Conservation (phyloP, 2,888 invertebrate species). For the Drosophila flavopinicola region DNA sequence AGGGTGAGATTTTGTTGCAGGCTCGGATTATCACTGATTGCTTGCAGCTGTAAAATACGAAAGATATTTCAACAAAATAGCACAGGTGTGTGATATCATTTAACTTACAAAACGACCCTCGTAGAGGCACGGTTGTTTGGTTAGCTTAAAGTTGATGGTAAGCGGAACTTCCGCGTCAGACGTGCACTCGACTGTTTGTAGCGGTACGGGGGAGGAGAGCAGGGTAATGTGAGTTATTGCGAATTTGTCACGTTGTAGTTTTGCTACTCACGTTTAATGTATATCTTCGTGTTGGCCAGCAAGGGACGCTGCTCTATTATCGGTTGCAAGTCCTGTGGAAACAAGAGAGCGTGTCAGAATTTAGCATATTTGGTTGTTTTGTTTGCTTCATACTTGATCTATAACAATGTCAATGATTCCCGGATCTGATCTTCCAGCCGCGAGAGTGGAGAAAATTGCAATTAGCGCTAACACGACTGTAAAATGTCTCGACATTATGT, state of each 20-base stretch:
- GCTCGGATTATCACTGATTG: constrained; percentile 38
- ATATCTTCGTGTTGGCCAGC: constrained; percentile 89
- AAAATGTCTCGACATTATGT: constrained; percentile 42
- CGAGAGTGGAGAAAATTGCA: constrained; percentile 13
- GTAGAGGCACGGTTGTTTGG: constrained; percentile 87
- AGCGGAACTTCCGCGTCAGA: constrained; percentile 82
- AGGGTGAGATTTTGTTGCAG: constrained; percentile 42
- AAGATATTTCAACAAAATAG: neutral
- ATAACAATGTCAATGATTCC: constrained; percentile 54
- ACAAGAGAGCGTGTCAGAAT: neutral
- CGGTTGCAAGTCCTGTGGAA: constrained; percentile 64
- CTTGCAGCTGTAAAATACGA: constrained; percentile 43
- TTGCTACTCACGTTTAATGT: constrained; percentile 87
- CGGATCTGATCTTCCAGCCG: constrained; percentile 58
- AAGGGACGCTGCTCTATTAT: constrained; percentile 86
- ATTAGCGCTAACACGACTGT: constrained; percentile 49
- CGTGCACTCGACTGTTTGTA: constrained; percentile 83
- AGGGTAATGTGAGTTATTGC: constrained; percentile 29
- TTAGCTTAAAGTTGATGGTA: constrained; percentile 85
- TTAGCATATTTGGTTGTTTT: constrained; percentile 24
- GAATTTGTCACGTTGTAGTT: constrained; percentile 44
- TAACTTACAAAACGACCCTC: constrained; percentile 79
- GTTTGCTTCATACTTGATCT: constrained; percentile 49
- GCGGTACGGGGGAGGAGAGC: neutral
- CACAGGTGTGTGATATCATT: too few relatives aligned